Percentiles rank a stretch among this genome's conserved stretches.
phyloP scores from a whole-genome alignment of 2,113 vertebrate species.

The Clarias magur region DNA sequence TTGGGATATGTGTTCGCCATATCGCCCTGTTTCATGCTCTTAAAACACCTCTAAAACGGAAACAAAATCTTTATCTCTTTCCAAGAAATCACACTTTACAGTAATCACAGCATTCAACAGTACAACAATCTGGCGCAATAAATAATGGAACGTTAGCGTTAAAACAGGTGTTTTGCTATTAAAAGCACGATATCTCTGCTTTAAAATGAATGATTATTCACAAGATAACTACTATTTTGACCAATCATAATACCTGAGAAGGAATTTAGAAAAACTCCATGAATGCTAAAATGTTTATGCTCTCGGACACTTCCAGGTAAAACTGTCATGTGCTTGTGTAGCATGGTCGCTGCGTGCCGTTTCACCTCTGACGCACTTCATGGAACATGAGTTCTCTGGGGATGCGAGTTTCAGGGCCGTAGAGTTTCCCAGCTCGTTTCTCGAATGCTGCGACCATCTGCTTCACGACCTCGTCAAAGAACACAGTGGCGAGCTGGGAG shows the following conservation, averaged over 20 bases:
- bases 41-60: background rate
- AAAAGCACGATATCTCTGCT: background rate
- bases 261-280: background rate
- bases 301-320: too few relatives aligned
- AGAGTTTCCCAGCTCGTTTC: slow-evolving; percentile 80
- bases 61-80: background rate
- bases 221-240: background rate
- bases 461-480: slow-evolving; percentile 95
- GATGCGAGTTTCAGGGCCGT: slow-evolving; percentile 88
- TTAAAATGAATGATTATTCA: background rate
- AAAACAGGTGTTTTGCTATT: background rate
- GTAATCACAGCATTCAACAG: slow-evolving; percentile 7
- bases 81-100: slow-evolving; percentile 9
- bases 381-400: slow-evolving; percentile 93
- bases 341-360: background rate
- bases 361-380: slow-evolving; percentile 90
- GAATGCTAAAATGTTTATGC: background rate
- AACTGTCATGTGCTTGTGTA: background rate
- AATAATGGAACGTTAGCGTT: slow-evolving; percentile 4
- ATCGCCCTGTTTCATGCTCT: background rate
- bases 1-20: background rate
- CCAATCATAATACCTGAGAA: background rate
- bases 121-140: background rate
- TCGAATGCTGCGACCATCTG: slow-evolving; percentile 92
- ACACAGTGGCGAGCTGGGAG: slow-evolving; percentile 89